Conservation (phyloP, 2,888 invertebrate species). For the Cerastoderma edule region DNA sequence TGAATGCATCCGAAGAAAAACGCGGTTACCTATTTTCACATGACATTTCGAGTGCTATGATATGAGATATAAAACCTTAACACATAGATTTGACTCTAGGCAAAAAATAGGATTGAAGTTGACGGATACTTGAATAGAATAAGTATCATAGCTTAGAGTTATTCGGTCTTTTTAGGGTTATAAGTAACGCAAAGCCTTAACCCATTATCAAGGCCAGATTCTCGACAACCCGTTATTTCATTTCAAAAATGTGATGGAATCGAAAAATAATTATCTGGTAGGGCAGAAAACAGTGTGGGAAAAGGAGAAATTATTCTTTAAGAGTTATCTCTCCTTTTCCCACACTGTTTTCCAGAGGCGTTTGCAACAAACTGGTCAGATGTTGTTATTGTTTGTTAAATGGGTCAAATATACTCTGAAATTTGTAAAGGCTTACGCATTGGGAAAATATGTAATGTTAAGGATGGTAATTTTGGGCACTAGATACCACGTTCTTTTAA, state of each 20-base stretch:
- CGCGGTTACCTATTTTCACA: too few species aligned
- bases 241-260: too few species aligned
- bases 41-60: too few species aligned
- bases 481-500: too few species aligned
- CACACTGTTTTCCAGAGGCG: not conserved
- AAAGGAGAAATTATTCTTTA: not conserved
- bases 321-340: constrained; percentile 1
- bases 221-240: not conserved
- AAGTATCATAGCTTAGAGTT: not conserved
- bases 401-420: not conserved
- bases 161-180: not conserved
- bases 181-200: not conserved
- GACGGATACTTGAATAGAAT: not conserved
- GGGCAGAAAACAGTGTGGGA: not conserved
- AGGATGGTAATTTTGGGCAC: not conserved
- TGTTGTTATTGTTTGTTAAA: not conserved
- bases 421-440: not conserved
- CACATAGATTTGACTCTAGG: too few species aligned
- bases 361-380: not conserved
- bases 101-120: not conserved
- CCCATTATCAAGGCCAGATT: not conserved
- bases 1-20: too few species aligned
- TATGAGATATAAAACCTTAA: too few species aligned
- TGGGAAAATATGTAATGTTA: not conserved
- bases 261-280: too few species aligned